Conservation (phyloP, 2,113 vertebrate genomes). For the Leptosomus discolor region DNA sequence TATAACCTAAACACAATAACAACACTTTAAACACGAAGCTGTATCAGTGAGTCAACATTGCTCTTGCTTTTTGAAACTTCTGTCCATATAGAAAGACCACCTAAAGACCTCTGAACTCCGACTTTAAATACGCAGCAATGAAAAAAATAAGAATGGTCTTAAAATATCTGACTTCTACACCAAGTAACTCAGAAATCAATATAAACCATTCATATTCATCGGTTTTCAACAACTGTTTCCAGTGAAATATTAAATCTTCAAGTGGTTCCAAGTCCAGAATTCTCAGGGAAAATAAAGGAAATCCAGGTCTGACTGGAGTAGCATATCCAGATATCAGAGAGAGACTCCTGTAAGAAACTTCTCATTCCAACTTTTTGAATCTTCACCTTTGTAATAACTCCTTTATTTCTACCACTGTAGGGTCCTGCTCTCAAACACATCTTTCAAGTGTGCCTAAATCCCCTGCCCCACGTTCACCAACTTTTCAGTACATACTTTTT, state of each 20-base stretch:
- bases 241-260: neutral
- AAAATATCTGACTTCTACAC: neutral
- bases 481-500: conserved; percentile 71
- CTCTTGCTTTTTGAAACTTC: neutral
- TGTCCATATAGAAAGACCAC: neutral
- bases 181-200: neutral
- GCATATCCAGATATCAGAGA: neutral
- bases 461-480: accelerated
- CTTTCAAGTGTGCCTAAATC: neutral
- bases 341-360: neutral
- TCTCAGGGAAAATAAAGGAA: neutral
- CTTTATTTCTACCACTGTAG: neutral
- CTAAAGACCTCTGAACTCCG: neutral
- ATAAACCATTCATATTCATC: neutral
- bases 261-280: neutral
- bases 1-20: conserved; percentile 71
- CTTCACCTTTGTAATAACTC: neutral
- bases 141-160: neutral
- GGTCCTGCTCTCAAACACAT: neutral
- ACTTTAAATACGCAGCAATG: neutral
- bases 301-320: neutral
- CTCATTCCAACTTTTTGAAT: neutral
- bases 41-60: neutral
- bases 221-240: neutral
- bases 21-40: neutral